Conservation (phyloP, 2,113 vertebrate species). For the Chloroceryle aenea region DNA sequence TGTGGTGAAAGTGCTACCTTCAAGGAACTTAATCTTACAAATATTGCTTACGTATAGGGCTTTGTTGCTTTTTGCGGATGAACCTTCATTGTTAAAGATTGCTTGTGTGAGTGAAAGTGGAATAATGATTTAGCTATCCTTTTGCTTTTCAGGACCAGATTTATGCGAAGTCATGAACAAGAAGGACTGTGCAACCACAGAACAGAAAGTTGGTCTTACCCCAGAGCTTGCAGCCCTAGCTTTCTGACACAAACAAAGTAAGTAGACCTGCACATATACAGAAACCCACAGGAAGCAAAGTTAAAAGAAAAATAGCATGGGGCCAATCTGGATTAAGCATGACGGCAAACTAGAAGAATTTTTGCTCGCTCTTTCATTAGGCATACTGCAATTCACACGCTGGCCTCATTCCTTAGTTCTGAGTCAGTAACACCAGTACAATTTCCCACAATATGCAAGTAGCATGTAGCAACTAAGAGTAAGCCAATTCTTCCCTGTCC, state of each 20-base stretch:
- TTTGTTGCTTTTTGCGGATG: neutral
- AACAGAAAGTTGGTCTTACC: neutral
- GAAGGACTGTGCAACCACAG: neutral
- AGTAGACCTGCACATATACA: neutral
- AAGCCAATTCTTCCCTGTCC: neutral
- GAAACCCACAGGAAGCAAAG: neutral
- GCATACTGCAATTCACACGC: neutral
- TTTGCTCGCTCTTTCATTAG: fast-evolving
- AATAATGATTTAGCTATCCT: neutral
- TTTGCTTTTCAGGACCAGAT: neutral
- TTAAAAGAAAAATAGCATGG: neutral
- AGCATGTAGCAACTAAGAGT: neutral
- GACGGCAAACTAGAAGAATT: neutral
- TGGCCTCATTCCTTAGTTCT: neutral
- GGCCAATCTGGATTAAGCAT: neutral
- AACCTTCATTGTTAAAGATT: neutral
- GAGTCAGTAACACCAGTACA: neutral
- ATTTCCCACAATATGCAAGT: neutral
- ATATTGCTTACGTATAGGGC: neutral
- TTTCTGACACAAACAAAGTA: neutral
- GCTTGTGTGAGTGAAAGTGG: neutral
- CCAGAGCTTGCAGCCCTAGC: neutral
- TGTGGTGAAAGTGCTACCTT: neutral
- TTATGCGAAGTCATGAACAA: neutral
- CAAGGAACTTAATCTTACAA: neutral